Base-by-base conservation (phyloP, 2,797 vertebrate species). In the Tachyglossus aculeatus region DNA sequence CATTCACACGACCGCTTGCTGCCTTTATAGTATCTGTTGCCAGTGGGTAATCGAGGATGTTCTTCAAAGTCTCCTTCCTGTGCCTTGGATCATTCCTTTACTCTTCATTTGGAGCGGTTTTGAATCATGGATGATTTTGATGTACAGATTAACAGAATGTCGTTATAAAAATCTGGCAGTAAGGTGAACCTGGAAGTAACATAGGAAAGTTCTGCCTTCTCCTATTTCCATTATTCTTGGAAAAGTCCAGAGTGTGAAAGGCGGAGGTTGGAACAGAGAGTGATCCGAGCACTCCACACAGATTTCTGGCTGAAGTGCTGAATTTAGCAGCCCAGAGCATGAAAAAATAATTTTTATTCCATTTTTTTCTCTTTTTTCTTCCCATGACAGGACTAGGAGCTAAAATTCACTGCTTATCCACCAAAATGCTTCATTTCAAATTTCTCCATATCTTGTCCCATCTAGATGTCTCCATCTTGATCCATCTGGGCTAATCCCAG, bases 221-320 rank as follows among this genome's bases (percentile, higher is more conserved):
- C 80, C 78, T 74, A 53, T 80, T 86, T 84, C 81, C 80, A 60
- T 78, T 71, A 78, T 86, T 86, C 81, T 81, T 84, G 87, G 90
- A 85, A 66, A 31, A 33, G 54, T 78, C 44, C 4, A 41, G 37
- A 22, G 71, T 1, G 34, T 1, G 2, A 36, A 67, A 79, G 86
- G 80, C 31, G 22, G 60, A 2, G 59, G 33, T 62, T 19, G 60
- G 81, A 66, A 59, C 37, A 0, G 12, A 1, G 7, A 0, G 4
- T 10, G 3, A 59, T n/a, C 2, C 32, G 48, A 71, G 71, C 56
- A 6, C 25, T 0, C 31, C 0, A 2, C 74, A 72, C 78, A 10
- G 73, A 39, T 68, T 81, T 62, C 82, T 84, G 84, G 87, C 75
- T 37, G 0, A 54, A 60, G 36, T 1, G 1, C 39, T 16, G 47